phyloP scores from a whole-genome alignment of 1,140 invertebrate species.

The Papilio helenus region DNA sequence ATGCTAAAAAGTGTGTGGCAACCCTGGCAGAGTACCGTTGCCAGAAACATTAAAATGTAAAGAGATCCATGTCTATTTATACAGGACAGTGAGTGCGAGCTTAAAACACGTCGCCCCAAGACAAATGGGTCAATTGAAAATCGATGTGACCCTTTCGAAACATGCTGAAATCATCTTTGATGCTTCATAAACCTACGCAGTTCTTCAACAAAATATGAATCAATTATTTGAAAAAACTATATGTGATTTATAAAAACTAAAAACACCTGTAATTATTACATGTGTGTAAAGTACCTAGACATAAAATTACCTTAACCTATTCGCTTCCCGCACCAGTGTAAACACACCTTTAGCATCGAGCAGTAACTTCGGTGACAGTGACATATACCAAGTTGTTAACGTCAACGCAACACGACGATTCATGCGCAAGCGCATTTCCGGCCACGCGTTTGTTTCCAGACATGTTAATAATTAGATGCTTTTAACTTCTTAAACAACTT shows the following conservation, averaged over 20 bases:
- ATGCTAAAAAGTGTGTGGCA: background rate
- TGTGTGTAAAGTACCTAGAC: too few species aligned
- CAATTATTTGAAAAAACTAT: background rate
- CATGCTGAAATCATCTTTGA: constrained; percentile 18
- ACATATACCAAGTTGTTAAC: constrained; percentile 17
- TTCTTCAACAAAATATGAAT: background rate
- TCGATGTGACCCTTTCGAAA: background rate
- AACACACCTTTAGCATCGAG: background rate
- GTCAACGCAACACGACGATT: background rate
- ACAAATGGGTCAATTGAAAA: constrained; percentile 25
- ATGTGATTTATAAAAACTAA: background rate
- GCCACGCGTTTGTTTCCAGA: background rate
- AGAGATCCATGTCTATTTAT: constrained; percentile 34
- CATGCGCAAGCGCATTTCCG: background rate
- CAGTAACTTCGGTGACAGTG: background rate
- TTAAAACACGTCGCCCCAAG: constrained; percentile 9
- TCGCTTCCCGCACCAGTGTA: background rate
- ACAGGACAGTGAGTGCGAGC: constrained; percentile 25
- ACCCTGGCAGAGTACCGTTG: background rate
- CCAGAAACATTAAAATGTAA: constrained; percentile 32
- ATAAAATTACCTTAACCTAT: background rate
- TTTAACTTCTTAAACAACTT: background rate
- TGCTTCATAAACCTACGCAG: background rate
- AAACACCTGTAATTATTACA: too few species aligned
- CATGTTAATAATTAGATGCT: background rate